phyloP scores from a whole-genome alignment of 2,113 vertebrate genomes.

The Brachyistius frenatus region DNA sequence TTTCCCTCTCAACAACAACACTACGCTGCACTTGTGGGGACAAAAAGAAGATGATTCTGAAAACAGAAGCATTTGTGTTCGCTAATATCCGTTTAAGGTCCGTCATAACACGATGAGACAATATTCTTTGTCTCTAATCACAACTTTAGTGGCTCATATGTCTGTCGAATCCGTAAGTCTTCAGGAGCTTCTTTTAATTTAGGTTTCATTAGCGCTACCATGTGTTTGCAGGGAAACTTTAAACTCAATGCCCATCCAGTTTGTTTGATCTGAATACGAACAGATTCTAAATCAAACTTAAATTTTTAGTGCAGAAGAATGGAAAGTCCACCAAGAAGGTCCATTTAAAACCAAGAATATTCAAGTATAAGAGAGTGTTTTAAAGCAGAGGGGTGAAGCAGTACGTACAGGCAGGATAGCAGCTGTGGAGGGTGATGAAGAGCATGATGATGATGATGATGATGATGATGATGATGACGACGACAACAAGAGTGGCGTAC shows the following conservation, averaged over 20 bases:
- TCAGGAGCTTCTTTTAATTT: neutral
- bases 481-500: neutral
- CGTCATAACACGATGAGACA: no score
- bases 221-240: neutral
- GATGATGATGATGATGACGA: neutral
- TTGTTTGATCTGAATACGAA: neutral
- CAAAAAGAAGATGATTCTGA: no score
- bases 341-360: slow-evolving; percentile 48
- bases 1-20: no score
- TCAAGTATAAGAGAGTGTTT: slow-evolving; percentile 37
- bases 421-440: neutral
- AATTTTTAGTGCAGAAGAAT: slow-evolving; percentile 24
- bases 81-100: no score
- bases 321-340: slow-evolving; percentile 5
- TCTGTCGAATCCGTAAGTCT: neutral
- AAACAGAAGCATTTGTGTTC: no score
- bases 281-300: neutral
- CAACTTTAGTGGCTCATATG: no score
- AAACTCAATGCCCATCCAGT: neutral
- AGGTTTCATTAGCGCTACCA: neutral
- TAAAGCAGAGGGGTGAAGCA: slow-evolving; percentile 28
- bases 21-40: neutral
- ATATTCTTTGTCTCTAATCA: no score
- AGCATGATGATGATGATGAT: neutral
- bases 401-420: neutral